Evolutionary conservation across 1,140 invertebrate genomes (phyloP), one percentile per base, ranked within the genome.

Genomic region (Pseudachorutes palmiensis): DNA sequence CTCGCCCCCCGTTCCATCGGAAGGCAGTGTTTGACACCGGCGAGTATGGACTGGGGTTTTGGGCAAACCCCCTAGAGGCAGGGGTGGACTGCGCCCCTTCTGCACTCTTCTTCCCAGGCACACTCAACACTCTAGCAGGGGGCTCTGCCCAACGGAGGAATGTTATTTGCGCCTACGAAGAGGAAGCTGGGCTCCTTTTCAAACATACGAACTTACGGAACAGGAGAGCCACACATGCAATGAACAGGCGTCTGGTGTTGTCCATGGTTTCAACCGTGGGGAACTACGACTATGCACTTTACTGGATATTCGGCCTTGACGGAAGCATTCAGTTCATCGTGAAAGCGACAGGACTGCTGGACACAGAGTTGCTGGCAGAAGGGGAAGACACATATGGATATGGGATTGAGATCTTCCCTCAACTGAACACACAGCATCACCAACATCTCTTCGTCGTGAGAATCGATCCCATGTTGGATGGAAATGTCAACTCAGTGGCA

Each of bases 401-500:
- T 41, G 67, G 67, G 12, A 64, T 61, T 16, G 9, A 66, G 9
- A 51, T 68, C 9, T 68, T 49, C 22, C 57, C 57, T 1, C 51
- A 64, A 24, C 30, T 68, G 24, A 64, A 36, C 45, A 61, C 49
- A 1, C 67, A 64, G 24, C 45, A 26, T 62, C 67, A 68, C 26
- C 67, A 68, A 32, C 67, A 68, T 28, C 30, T 58, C 2, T 68
- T 68, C 30, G 62, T 31, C 29, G 49, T 61, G 33, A 22, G 67
- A 16, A 9, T 60, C 26, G 67, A 68, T 45, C 61, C 62, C 2
- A 64, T 64, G 67, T 29, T 68, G 26, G 67, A 68, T 32, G 67
- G 67, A 12, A 22, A 36, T 1, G 5, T 55, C 9, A 68, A 68
- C 51, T 61, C 57, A 24, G 67, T 68, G 2, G 1, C 67, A 19